Base-by-base conservation (phyloP, 1,140 invertebrate species). In the Drosophila gunungcola region DNA sequence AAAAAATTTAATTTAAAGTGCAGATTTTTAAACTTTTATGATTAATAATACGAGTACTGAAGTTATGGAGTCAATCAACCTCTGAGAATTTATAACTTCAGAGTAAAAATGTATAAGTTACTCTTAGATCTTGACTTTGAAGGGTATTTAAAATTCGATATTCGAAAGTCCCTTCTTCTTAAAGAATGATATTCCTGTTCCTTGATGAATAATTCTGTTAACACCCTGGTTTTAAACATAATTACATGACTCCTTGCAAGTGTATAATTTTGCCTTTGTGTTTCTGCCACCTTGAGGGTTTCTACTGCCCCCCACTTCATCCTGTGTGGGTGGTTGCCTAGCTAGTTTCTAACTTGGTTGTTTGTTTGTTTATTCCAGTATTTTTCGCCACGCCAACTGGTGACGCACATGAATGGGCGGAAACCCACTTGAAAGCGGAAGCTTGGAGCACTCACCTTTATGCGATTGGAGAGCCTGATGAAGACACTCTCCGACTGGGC, bases 401-500 rank as follows among this genome's bases (percentile, higher is more conserved):
- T 76, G 73, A 76, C 73, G 73, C 62, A 74, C 45, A 51, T 25
- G 9, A 34, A 27, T 39, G 38, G 4, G 13, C 41, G 21, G 0
- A 27, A 45, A 10, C 21, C 34, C 49, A 45, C 65, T 36, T 7
- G 4, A 36, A 11, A 39, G n/a, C 34, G 13, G 32, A 13, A 25
- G 21, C 56, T 16, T 3, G 7, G 36, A 9, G 4, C 25, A 85
- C 92, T 91, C 91, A 97, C 96, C 95, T 98, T 98, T 29, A 99
- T 98, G 85, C 98, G 95, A 93, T 99, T 99, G 38, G 97, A 98
- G 27, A 99, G 93, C 73, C 98, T 94, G 78, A 99, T 95, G 92
- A 99, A 99, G 25, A 99, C 97, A 3, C 98, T 98, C 93, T 99
- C 98, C 76, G 99, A 98, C 80, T 97, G 96, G 5, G 92, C 93